Evolutionary conservation across 35 echinoderm and acorn worm species (phyloP), one percentile per base, ranked within the genome.

Genomic region (Lytechinus variegatus): DNA sequence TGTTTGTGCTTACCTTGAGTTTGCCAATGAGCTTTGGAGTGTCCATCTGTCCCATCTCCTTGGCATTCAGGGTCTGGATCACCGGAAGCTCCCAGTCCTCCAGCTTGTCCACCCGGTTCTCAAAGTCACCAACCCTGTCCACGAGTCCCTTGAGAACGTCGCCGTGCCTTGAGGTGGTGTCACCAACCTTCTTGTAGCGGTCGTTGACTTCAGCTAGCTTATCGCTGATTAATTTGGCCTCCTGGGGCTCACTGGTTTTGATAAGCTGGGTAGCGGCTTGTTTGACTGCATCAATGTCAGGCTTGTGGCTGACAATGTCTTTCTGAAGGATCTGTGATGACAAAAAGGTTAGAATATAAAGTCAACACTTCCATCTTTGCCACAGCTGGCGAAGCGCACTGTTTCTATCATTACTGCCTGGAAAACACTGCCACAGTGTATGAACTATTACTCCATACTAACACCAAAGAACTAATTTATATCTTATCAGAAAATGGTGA

Each of bases 291-390:
- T 99, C 98, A 3, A 99, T 94, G 27, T 92, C 87, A 9, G 98
- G 97, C 88, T 86, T 93, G 97, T 99, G 98, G 95, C 92, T 89
- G 9, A 97, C 98, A 19, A 99, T 97, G 93, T 99, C 98, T 33
- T 95, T 96, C 91, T 95, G 90, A 11, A 99, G 87, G 55, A 97
- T 92, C 98, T 99, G 95, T 27, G 27, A 90, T n/a, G 86, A 28
- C 9, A 9, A 58, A 13, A 9, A 58, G 56, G 56, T 58, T 9
- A 58, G 56, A 13, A 58, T 58, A 58, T 13, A 58, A 2, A 10
- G 9, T 58, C 9, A 10, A 58, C 0, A 58, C 9, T 58, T 58
- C 1, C 6, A 58, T 58, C 56, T 58, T 58, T 58, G 6, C 6
- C 9, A 58, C 13, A 58, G 56, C 9, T 1, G 8, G 56, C 13